These are phyloP conservation scores for Cantharis flavilabris DNA, from an alignment of 2,888 invertebrate species.

Conservation along the genomic window DNA sequence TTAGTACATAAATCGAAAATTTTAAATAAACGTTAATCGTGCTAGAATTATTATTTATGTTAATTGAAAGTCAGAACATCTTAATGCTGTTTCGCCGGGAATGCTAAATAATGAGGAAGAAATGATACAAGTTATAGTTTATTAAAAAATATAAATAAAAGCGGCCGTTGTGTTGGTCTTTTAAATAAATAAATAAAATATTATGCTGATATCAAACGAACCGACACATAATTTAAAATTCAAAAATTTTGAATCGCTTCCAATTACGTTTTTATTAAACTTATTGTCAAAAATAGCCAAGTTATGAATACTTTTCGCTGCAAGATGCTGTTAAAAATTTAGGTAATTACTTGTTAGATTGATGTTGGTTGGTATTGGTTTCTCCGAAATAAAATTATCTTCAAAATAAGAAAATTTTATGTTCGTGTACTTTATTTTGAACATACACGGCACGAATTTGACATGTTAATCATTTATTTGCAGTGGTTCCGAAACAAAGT, in stretches of 20 bases:
- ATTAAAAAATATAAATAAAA: not conserved
- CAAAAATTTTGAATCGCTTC: constrained; percentile 37
- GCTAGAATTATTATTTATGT: not conserved
- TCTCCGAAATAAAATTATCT: constrained; percentile 3
- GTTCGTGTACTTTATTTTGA: constrained; percentile 36
- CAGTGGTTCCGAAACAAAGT: constrained; percentile 20
- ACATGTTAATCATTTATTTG: constrained; percentile 38
- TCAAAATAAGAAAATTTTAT: constrained; percentile 34
- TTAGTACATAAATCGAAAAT: not conserved
- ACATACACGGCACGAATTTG: constrained; percentile 37
- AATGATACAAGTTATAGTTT: not conserved
- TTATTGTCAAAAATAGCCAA: constrained; percentile 36
- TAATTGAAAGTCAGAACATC: not conserved
- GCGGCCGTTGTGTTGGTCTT: not conserved
- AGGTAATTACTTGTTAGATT: constrained; percentile 5
- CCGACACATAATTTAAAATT: constrained; percentile 35
- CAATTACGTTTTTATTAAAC: constrained; percentile 35
- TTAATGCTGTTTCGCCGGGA: not conserved
- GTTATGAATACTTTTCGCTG: constrained; percentile 32
- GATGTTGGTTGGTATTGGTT: not conserved
- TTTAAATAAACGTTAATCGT: not conserved
- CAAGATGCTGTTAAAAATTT: constrained; percentile 13
- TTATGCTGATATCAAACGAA: constrained; percentile 28
- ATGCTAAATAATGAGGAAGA: not conserved
- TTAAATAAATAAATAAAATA: not conserved